These are phyloP conservation scores for Crocuta crocuta DNA, from an alignment of 2,113 vertebrate genomes.

Conservation along the genomic window DNA sequence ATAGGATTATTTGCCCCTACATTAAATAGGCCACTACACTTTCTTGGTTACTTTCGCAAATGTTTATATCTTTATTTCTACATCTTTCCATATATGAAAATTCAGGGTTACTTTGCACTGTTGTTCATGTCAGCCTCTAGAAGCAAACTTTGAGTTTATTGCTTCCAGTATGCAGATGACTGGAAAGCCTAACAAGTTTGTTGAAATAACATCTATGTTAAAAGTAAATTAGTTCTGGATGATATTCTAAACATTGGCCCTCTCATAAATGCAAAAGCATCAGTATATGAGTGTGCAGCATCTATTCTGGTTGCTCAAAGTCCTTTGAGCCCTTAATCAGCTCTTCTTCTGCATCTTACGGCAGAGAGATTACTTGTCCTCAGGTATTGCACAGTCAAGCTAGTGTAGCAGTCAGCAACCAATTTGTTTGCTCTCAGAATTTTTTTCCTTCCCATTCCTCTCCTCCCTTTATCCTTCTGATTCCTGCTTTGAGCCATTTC, in stretches of 20 bases:
- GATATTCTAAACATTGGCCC: background rate
- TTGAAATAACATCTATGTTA: background rate
- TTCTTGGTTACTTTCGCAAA: conserved; percentile 24
- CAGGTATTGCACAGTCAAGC: background rate
- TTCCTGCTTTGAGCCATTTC: conserved; percentile 18
- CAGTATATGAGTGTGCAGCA: background rate
- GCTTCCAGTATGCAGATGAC: background rate
- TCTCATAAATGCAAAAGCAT: background rate
- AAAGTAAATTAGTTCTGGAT: background rate
- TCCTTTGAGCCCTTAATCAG: background rate
- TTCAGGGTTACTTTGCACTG: background rate
- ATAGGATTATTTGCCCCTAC: background rate
- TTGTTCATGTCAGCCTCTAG: background rate
- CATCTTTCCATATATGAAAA: conserved; percentile 1
- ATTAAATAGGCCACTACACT: background rate
- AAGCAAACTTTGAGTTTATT: background rate
- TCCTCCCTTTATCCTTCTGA: conserved; percentile 4
- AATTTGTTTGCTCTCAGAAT: background rate
- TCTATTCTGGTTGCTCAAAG: background rate
- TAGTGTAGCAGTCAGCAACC: background rate
- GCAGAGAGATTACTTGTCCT: background rate
- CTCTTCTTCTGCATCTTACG: background rate
- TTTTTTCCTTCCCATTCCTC: conserved; percentile 7
- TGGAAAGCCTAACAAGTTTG: conserved; percentile 3
- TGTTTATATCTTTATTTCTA: conserved; percentile 43